These are phyloP conservation scores for Lontra canadensis DNA, from an alignment of 2,113 vertebrate genomes.

Conservation along the genomic window DNA sequence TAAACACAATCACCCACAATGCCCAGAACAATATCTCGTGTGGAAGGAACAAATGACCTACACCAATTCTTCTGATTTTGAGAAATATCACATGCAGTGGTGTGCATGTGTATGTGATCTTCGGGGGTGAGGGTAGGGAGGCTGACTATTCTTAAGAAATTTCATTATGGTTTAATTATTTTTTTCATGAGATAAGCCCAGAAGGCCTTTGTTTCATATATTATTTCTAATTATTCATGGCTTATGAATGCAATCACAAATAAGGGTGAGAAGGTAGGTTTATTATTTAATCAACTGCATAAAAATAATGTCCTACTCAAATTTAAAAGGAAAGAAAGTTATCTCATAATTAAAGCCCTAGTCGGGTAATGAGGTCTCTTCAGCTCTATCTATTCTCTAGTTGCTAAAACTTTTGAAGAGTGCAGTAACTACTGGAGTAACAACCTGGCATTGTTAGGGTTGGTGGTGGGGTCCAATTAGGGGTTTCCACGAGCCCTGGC, in stretches of 20 bases:
- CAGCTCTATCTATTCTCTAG: conserved; percentile 46
- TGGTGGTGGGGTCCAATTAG: not conserved
- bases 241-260: conserved; percentile 81
- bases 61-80: not conserved
- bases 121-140: not conserved
- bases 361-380: conserved; percentile 70
- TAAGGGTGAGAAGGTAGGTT: conserved; percentile 77
- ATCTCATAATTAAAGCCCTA: conserved; percentile 64
- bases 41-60: not conserved
- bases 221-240: conserved; percentile 83
- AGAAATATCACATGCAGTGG: not conserved
- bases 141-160: conserved; percentile 77
- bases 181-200: conserved; percentile 80
- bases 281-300: conserved; percentile 77
- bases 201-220: conserved; percentile 82
- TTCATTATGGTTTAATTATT: conserved; percentile 77
- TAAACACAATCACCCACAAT: not conserved
- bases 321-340: conserved; percentile 72
- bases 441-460: not conserved
- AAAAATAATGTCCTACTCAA: conserved; percentile 78
- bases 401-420: conserved; percentile 42
- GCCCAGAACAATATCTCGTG: not conserved
- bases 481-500: not conserved
- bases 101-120: not conserved
- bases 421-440: not conserved